Percentiles rank a stretch among this genome's conserved stretches.
Evolutionary conservation across 2,888 invertebrate genomes (phyloP).

Genomic region (Aleiodes leptofemur): DNA sequence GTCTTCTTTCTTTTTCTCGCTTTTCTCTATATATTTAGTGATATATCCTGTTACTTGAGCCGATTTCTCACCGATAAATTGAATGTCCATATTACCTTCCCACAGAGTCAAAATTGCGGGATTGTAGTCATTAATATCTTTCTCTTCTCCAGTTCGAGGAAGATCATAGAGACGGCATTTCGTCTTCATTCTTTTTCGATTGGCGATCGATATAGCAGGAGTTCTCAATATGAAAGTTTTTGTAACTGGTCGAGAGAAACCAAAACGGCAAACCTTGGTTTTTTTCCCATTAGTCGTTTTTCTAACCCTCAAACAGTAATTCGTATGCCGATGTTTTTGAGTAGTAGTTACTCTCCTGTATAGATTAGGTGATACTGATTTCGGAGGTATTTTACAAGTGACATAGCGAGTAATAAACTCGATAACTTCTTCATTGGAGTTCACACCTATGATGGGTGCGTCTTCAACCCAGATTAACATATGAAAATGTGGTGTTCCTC

Average conservation of each 20-base stretch:
- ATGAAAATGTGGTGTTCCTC: constrained; percentile 59
- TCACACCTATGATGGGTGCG: constrained; percentile 42
- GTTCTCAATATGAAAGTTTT: neutral
- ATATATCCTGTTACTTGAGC: constrained; percentile 59
- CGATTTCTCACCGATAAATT: constrained; percentile 59
- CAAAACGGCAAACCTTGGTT: neutral
- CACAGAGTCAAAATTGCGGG: constrained; percentile 37
- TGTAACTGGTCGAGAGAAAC: neutral
- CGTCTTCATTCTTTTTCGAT: constrained; percentile 36
- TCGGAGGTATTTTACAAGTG: neutral
- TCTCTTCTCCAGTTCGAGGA: constrained; percentile 28
- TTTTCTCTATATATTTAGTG: constrained; percentile 62
- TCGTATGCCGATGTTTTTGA: neutral
- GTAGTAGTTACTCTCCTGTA: neutral
- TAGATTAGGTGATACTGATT: neutral
- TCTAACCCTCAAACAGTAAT: neutral
- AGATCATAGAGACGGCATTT: no score
- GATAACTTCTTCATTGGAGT: neutral
- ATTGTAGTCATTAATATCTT: constrained; percentile 43
- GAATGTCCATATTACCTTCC: constrained; percentile 44
- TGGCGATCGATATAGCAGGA: constrained; percentile 21
- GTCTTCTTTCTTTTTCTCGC: no score
- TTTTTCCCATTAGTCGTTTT: neutral
- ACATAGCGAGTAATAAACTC: neutral
- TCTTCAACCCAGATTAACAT: constrained; percentile 57